phyloP scores from a whole-genome alignment of 2,797 vertebrate species.

The Smutsia gigantea region DNA sequence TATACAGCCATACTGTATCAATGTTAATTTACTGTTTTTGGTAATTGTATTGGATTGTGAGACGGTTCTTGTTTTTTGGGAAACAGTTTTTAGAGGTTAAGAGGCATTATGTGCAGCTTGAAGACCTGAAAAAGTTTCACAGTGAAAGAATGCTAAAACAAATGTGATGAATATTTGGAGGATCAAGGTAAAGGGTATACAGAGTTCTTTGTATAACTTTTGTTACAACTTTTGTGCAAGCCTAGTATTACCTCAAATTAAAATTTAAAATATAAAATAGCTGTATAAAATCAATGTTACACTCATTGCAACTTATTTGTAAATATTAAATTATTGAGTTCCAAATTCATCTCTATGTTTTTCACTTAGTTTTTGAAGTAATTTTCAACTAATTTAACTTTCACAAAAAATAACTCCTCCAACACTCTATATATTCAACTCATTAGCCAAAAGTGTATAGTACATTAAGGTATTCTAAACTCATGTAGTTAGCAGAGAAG shows the following conservation, averaged over 20 bases:
- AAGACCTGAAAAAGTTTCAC: constrained; percentile 2
- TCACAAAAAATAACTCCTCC: background rate
- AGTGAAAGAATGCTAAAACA: background rate
- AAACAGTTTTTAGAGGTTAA: constrained; percentile 16
- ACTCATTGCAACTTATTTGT: background rate
- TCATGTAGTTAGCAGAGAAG: background rate
- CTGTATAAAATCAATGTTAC: background rate
- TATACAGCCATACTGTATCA: background rate
- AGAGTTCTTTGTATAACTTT: background rate
- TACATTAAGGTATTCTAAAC: background rate
- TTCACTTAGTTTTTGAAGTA: constrained; percentile 14
- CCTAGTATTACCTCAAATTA: background rate
- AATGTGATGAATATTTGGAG: background rate
- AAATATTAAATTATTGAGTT: constrained; percentile 15
- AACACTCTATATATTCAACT: background rate
- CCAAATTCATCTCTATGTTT: background rate
- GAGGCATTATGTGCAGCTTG: background rate
- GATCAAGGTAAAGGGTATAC: background rate
- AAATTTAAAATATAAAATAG: background rate
- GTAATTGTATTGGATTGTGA: background rate
- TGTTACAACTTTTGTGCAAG: background rate
- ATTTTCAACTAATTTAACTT: background rate
- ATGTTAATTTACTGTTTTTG: background rate
- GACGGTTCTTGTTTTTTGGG: background rate
- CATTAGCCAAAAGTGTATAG: background rate